Base-by-base conservation (phyloP, 2,888 invertebrate species). In the Eupithecia insigniata region DNA sequence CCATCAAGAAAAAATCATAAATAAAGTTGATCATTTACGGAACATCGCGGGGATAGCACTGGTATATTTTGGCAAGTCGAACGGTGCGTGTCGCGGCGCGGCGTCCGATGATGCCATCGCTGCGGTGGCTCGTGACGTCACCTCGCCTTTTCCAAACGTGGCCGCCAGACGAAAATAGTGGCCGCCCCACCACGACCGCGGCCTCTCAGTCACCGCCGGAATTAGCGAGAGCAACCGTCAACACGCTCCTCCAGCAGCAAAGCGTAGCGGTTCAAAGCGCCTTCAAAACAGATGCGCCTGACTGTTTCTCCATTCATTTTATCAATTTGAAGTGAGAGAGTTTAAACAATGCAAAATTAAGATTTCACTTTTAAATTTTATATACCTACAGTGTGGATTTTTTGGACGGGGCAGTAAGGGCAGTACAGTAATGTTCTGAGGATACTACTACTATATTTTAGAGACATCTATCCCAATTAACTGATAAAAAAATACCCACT, bases 131-230 rank as follows among this genome's bases (percentile, higher is more conserved):
- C 87, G 91, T 94, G 93, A 94, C 93, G 93, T 93, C 93, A 93
- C 86, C 92, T 84, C 87, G 87, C 93, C 91, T 94, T 93, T 93
- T 93, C 92, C 93, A 93, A 94, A 93, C 93, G 93, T 92, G 92
- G 92, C 93, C 91, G 93, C 92, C 93, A 94, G 93, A 94, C 94
- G 90, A 93, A 94, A 94, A 94, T 94, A 94, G 93, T 87, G 90
- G 91, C 92, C 92, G 88, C 90, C 88, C 90, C 91, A 84, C 91
- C 85, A 84, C 88, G 79, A 81, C 83, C 83, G 85, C 86, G 87
- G 88, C 90, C 92, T 88, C 91, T 87, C 84, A 82, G 92, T 93
- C 93, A 93, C 92, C 92, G 93, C 92, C 92, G 79, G 88, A 93
- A 90, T 90, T 94, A 94, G 93, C 89, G 85, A 85, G 82, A 84